Base-by-base conservation (phyloP, 2,113 vertebrate species). In the Chrysochloris asiatica region DNA sequence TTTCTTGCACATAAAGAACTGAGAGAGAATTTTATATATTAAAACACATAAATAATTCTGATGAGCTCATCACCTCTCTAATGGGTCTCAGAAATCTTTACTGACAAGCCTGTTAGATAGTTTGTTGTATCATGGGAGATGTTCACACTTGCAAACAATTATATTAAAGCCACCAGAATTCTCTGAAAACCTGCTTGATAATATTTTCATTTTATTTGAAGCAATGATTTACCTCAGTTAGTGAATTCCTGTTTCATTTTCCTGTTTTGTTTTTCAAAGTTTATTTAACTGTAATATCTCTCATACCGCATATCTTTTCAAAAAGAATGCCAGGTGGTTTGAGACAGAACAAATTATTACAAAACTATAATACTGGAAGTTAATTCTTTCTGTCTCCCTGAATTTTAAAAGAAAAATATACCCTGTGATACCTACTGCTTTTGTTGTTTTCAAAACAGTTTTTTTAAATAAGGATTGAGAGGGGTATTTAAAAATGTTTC, bases 321-420 rank as follows among this genome's bases (percentile, higher is more conserved):
- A 86, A 92, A 83, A 56, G 2, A 71, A 50, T 26, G 4, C 83
- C 30, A 80, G 21, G 43, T 77, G 73, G 13, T 11, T 80, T 91
- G 45, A 82, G 50, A 71, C 1, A 94, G 65, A 8, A 90, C 86
- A 95, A 96, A 96, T 95, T 83, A 97, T 93, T 89, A 65, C 33
- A 97, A 93, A 93, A 92, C 89, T 97, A 93, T 1, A 95, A 94
- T 92, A 94, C 94, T 87, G 21, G 0, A 8, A 77, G 28, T 69
- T 83, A 36, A 61, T 17, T 24, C n/a, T n/a, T n/a, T n/a, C n/a
- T n/a, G 2, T 63, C 59, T 56, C 8, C 86, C 45, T 75, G 30
- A 59, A 88, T 73, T 13, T 76, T 72, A 82, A 87, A 72, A 59
- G 45, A 61, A 88, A 92, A 77, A 63, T 4, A 80, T 30, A 88